Base-by-base conservation (phyloP, 2,797 vertebrate genomes). In the Ammospiza maritima region DNA sequence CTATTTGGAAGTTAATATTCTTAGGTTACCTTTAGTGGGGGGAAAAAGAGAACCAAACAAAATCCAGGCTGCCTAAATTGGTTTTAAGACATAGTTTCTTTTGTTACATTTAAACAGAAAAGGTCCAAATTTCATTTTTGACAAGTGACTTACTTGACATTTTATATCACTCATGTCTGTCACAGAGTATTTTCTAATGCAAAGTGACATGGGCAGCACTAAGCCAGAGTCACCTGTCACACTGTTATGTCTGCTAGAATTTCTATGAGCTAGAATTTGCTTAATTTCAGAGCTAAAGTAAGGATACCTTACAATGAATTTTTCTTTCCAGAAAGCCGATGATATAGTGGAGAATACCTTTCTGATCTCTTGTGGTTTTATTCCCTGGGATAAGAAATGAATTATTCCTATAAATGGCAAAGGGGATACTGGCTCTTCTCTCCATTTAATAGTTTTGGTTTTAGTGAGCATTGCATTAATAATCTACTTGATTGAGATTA, bases 111-210 rank as follows among this genome's bases (percentile, higher is more conserved):
- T 93, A 83, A 80, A 69, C 5, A 94, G 75, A 91, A 93, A 92
- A 93, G 9, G 50, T 81, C 74, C 50, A 87, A 36, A 64, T 71
- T 78, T 57, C 10, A 7, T 57, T 94, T 93, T 76, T 77, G 84
- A 92, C 87, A 88, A 92, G 57, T 69, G 47, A 93, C 95, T 95
- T 73, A 58, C 71, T 65, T 96, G 96, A 95, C 82, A 94, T 88
- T 96, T 95, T 94, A 17, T 92, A 72, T 92, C 85, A 71, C 26
- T 92, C 79, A 61, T 64, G 76, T 93, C 91, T 91, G 77, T 96
- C 95, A 89, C 48, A 40, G 6, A 30, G 34, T 94, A 84, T 88
- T 92, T 88, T 79, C 85, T 96, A 96, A 96, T 84, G 50, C 67
- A 91, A 95, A 96, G 81, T 76, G 92, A 94, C 93, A 69, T 25